Percentiles rank a stretch among this genome's conserved stretches.
Conservation (phyloP, 2,113 vertebrate genomes). For the Crotophaga sulcirostris region DNA sequence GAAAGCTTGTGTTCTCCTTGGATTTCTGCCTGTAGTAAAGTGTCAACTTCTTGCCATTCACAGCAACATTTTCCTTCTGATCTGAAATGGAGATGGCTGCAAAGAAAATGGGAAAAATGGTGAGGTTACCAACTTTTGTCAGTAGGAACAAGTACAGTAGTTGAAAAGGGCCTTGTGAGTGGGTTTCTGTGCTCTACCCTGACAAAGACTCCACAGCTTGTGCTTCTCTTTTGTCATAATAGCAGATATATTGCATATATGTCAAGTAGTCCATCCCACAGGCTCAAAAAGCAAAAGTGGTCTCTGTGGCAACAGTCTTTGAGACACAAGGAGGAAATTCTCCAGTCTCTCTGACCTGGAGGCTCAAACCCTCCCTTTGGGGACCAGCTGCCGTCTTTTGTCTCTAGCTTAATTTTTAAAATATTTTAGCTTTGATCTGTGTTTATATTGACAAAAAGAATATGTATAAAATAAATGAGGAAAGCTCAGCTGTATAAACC, state of each 20-base stretch:
- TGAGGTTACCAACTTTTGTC: neutral
- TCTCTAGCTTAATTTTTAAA: neutral
- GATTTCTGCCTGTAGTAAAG: neutral
- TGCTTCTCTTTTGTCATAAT: neutral
- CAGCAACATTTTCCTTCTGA: neutral
- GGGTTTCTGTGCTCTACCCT: neutral
- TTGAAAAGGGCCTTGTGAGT: neutral
- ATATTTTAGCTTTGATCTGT: constrained; percentile 16
- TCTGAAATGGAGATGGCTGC: neutral
- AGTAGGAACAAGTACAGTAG: neutral
- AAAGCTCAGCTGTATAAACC: constrained; percentile 27
- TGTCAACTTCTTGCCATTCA: neutral
- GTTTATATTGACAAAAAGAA: constrained; percentile 28
- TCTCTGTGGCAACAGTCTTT: neutral
- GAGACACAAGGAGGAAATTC: neutral
- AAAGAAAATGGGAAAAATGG: neutral
- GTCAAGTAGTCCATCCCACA: neutral
- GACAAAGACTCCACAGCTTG: neutral
- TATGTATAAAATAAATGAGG: neutral
- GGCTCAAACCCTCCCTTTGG: neutral
- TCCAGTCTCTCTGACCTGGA: neutral
- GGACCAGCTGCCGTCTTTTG: constrained; percentile 20
- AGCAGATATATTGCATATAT: neutral
- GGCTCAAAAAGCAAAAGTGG: neutral
- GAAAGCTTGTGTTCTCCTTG: neutral